phyloP scores from a whole-genome alignment of 2,797 vertebrate species.

The Monodelphis domestica region DNA sequence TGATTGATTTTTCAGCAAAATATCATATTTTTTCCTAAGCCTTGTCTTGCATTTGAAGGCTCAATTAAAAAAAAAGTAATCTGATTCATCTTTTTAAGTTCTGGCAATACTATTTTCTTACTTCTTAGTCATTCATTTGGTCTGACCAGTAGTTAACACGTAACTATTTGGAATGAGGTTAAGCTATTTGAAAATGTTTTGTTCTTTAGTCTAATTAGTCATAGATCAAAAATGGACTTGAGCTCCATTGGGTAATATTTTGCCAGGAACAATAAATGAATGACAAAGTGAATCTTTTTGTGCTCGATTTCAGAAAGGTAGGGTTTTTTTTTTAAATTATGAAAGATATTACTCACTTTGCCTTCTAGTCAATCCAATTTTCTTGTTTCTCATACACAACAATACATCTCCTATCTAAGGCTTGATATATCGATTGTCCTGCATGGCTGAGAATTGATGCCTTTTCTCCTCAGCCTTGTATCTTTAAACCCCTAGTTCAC shows the following conservation, averaged over 20 bases:
- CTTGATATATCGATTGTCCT: not conserved
- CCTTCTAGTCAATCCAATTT: not conserved
- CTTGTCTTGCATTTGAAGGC: not conserved
- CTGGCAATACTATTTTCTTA: not conserved
- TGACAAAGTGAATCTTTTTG: not conserved
- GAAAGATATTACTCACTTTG: not conserved
- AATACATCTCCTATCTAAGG: not conserved
- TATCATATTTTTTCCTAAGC: not conserved
- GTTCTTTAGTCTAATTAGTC: conserved; percentile 5
- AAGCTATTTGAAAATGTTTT: conserved; percentile 36
- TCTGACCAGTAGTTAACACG: not conserved
- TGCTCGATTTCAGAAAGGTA: not conserved
- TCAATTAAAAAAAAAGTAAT: not conserved
- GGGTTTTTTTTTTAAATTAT: not conserved
- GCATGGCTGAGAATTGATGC: not conserved
- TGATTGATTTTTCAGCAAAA: not conserved
- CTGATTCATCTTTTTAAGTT: not conserved
- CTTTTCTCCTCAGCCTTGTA: not conserved
- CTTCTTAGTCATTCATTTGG: not conserved
- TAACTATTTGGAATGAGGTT: not conserved
- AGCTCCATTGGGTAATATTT: conserved; percentile 11
- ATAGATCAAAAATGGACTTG: not conserved
- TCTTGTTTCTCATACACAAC: not conserved
- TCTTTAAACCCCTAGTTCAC: not conserved
- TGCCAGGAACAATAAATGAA: conserved; percentile 24